phyloP scores from a whole-genome alignment of 2,888 invertebrate species.

The Microchrysa polita region DNA sequence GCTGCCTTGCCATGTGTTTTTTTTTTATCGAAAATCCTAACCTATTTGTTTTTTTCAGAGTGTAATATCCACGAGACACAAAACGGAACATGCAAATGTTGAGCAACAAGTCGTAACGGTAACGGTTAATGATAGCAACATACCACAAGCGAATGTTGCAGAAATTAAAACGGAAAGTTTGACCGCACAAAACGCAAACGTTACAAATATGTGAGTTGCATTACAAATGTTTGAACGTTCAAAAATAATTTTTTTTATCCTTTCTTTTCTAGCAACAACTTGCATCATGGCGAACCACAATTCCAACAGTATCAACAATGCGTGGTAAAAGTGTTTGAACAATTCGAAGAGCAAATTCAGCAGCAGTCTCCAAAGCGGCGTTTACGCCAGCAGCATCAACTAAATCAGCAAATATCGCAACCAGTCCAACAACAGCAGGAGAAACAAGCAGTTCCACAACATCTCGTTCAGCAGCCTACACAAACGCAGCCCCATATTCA shows the following conservation, averaged over 20 bases:
- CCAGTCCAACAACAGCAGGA: constrained; percentile 57
- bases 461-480: constrained; percentile 2
- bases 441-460: constrained; percentile 50
- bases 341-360: constrained; percentile 67
- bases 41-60: too few relatives aligned
- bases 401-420: constrained; percentile 47
- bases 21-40: too few relatives aligned
- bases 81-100: constrained; percentile 39
- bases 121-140: constrained; percentile 27
- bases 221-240: not conserved
- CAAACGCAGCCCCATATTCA: not conserved
- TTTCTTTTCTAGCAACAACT: constrained; percentile 23
- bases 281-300: constrained; percentile 10
- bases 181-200: constrained; percentile 34
- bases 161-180: constrained; percentile 17
- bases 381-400: constrained; percentile 59
- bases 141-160: constrained; percentile 23
- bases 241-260: not conserved
- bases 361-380: constrained; percentile 66
- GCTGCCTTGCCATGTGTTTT: too few relatives aligned
- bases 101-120: constrained; percentile 34
- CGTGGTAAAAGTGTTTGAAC: constrained; percentile 65
- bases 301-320: constrained; percentile 44
- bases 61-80: constrained; percentile 35
- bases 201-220: constrained; percentile 41